Evolutionary conservation across 2,113 vertebrate species (phyloP), one percentile per base, ranked within the genome.

Genomic region (Edolisoma coerulescens): DNA sequence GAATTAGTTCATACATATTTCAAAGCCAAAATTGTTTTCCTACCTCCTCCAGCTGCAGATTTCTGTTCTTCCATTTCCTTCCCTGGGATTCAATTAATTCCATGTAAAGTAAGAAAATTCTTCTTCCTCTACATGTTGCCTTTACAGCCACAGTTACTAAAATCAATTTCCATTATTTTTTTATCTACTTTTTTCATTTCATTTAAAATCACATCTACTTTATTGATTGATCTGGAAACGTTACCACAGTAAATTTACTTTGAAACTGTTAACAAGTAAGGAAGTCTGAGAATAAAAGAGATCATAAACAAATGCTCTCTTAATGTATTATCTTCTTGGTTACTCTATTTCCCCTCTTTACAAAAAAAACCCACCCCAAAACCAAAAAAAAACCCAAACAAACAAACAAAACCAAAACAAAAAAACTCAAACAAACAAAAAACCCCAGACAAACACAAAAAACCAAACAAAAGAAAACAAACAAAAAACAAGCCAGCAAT

Each of bases 31-130:
- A 69, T 20, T 6, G 10, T 49, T 95, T 91, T 68, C 26, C 3
- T 93, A 49, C 37, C 8, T 84, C 63, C 87, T 87, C 67, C 77
- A 91, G 73, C 32, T 68, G 35, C 73, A 95, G 49, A 39, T 79
- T 94, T 77, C 69, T 79, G 17, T 67, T 33, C 77, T 96, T 80
- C 69, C 9, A 5, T 84, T 95, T 95, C 45, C 49, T 64, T 90
- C 56, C 73, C 65, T 84, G n/a, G 63, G 37, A 88, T 81, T 94
- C 56, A 85, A 82, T 70, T 90, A 83, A 91, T 91, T 95, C 42
- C 20, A 59, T 86, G 63, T 84, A 82, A 67, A 95, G 13, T 28
- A 68, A 89, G 84, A 87, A 91, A 93, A 93, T 41, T 63, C 21
- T 90, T 21, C 16, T 44, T 91, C 64, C 44, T 93, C 84, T 91